A percentile compares a stretch with the other conserved stretches of the same genome.
phyloP scores from a whole-genome alignment of 2,797 vertebrate species.

The Malurus leucopterus region DNA sequence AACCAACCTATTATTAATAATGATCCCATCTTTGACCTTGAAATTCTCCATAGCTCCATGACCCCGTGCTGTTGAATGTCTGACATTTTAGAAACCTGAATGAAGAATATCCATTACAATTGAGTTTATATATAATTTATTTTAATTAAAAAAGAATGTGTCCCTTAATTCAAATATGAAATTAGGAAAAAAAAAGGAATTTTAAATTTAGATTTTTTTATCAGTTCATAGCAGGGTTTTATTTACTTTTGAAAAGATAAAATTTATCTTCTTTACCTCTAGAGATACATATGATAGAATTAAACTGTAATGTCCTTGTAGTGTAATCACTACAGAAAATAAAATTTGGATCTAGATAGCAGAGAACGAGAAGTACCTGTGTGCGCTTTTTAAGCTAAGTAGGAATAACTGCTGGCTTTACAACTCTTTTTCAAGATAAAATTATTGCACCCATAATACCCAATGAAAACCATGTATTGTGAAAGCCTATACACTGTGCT shows the following conservation, averaged over 20 bases:
- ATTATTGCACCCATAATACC: background rate
- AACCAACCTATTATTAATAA: constrained; percentile 8
- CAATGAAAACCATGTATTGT: background rate
- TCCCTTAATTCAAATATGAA: background rate
- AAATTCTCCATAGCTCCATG: background rate
- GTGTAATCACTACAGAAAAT: background rate
- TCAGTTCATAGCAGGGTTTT: background rate
- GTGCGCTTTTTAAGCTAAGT: background rate
- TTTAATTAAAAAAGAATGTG: background rate
- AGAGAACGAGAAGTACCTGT: background rate
- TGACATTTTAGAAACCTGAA: background rate
- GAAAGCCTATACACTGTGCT: background rate
- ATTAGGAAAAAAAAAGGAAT: background rate
- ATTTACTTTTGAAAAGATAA: background rate
- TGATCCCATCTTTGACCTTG: background rate
- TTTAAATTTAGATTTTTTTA: background rate
- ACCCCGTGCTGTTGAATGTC: background rate
- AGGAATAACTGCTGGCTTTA: background rate
- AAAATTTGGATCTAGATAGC: background rate
- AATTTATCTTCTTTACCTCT: background rate
- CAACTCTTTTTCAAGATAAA: background rate
- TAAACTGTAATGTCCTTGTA: background rate
- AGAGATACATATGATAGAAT: background rate
- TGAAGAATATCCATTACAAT: background rate
- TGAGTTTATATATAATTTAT: background rate